Conservation (phyloP, 2,888 invertebrate genomes). For the Lasioglossum morio region DNA sequence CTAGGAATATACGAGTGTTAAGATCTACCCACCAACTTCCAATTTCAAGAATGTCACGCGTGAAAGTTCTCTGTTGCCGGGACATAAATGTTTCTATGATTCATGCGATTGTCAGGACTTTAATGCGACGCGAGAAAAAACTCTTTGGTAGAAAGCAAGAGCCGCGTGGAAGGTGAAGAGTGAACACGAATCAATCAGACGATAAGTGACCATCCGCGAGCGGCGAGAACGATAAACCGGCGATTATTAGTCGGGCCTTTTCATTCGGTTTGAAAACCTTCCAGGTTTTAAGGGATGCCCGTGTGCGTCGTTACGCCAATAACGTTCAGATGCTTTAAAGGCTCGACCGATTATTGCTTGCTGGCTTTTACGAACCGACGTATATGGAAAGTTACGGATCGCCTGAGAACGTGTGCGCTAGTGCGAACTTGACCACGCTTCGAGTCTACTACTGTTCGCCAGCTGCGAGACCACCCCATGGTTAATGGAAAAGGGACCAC, state of each 20-base stretch:
- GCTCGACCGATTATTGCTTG: slow-evolving; percentile 69
- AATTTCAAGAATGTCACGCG: neutral
- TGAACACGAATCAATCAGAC: slow-evolving; percentile 16
- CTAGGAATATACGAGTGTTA: neutral
- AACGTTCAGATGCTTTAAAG: slow-evolving; percentile 54
- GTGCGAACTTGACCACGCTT: slow-evolving; percentile 36
- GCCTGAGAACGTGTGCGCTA: slow-evolving; percentile 20
- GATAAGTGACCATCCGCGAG: slow-evolving; percentile 3
- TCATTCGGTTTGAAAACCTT: slow-evolving; percentile 26
- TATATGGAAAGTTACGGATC: slow-evolving; percentile 65
- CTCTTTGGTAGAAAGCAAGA: neutral
- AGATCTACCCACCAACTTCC: neutral
- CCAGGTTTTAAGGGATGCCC: slow-evolving; percentile 35
- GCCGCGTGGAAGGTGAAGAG: neutral
- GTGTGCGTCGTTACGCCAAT: slow-evolving; percentile 50
- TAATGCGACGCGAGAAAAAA: slow-evolving; percentile 32
- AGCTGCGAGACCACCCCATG: slow-evolving; percentile 34
- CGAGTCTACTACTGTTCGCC: slow-evolving; percentile 32
- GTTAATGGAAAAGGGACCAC: slow-evolving; percentile 9
- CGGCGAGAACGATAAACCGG: neutral
- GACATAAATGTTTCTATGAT: neutral
- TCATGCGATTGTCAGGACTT: neutral
- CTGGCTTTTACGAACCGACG: slow-evolving; percentile 66
- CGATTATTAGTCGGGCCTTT: slow-evolving; percentile 16
- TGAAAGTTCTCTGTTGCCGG: neutral